phyloP scores from a whole-genome alignment of 2,113 vertebrate genomes.

The Urocolius indicus region DNA sequence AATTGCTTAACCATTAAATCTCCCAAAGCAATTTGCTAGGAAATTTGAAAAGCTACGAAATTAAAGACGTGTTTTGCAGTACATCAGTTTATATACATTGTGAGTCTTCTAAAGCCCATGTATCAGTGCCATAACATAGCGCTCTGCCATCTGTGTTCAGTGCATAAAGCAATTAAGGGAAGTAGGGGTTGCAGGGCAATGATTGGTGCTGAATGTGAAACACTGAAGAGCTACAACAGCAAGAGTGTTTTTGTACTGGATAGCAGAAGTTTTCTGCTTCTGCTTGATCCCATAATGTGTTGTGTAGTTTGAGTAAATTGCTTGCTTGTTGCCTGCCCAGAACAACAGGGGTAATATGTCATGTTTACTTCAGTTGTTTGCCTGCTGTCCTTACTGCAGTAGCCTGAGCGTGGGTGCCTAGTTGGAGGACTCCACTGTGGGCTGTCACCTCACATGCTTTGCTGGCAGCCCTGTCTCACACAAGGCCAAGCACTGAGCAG shows the following conservation, averaged over 20 bases:
- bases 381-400: background rate
- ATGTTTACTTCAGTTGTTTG: background rate
- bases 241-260: background rate
- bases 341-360: background rate
- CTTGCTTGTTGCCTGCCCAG: background rate
- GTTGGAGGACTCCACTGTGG: background rate
- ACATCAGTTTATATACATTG: background rate
- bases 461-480: accelerated
- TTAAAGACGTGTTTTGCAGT: background rate
- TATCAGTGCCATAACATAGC: background rate
- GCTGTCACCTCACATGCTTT: background rate
- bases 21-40: background rate
- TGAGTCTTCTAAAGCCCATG: background rate
- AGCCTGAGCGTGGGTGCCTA: background rate
- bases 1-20: background rate
- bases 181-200: background rate
- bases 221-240: background rate
- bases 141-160: background rate
- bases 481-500: background rate
- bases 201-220: background rate
- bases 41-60: background rate
- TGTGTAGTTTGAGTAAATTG: background rate
- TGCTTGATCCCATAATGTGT: background rate
- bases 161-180: background rate
- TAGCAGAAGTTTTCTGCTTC: background rate